phyloP scores from a whole-genome alignment of 2,797 vertebrate species.

The Falco cherrug region DNA sequence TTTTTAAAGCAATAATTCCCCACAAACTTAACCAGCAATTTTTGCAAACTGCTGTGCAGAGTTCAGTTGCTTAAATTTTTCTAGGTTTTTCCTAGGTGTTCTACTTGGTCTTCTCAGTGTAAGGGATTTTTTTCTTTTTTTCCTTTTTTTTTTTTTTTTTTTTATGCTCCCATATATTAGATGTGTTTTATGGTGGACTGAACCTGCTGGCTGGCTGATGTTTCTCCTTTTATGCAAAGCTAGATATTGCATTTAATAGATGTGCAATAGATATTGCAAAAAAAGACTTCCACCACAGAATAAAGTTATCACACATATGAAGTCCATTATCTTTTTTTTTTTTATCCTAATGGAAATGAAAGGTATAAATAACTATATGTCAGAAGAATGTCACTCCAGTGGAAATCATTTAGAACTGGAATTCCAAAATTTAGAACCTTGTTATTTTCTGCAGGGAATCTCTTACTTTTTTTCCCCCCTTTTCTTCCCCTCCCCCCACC shows the following conservation, averaged over 20 bases:
- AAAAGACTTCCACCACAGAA: not conserved
- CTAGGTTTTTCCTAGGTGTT: not conserved
- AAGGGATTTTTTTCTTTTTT: not conserved
- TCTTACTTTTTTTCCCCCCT: slow-evolving; percentile 37
- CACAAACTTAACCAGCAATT: not conserved
- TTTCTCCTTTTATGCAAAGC: not conserved
- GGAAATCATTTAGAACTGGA: not conserved
- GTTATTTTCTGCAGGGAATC: not conserved
- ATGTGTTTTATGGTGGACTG: not conserved
- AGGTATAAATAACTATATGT: not conserved
- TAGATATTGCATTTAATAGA: not conserved
- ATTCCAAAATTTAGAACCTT: slow-evolving; percentile 25
- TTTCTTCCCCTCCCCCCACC: not conserved
- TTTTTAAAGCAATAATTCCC: not conserved
- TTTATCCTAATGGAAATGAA: not conserved
- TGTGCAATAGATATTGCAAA: too few relatives aligned
- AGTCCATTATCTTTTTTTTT: not conserved
- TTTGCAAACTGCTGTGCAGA: not conserved
- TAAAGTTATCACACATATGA: not conserved
- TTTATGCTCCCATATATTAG: not conserved
- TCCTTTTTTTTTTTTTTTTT: not conserved
- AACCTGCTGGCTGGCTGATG: not conserved
- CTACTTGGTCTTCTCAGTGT: not conserved
- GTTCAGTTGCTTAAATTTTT: not conserved
- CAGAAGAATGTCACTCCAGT: not conserved